Evolutionary conservation across 2,113 vertebrate species (phyloP), one percentile per base, ranked within the genome.

Genomic region (Lophochroa leadbeateri): DNA sequence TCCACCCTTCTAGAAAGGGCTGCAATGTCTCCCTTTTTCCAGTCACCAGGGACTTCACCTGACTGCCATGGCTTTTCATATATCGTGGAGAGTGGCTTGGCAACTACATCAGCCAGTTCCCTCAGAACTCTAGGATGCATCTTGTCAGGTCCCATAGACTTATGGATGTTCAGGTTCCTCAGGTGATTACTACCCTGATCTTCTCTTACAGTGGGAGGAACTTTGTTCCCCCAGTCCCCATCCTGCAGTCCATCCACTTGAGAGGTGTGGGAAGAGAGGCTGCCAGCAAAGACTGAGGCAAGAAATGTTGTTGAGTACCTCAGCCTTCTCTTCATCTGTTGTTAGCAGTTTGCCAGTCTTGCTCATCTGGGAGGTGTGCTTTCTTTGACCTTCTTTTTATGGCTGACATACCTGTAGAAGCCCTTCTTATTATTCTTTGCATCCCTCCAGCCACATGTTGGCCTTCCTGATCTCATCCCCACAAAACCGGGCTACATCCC

Each of bases 401-500:
- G 39, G 29, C 17, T 61, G 60, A 68, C 29, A 35, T 18, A 41
- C 11, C 39, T 37, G 9, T n/a, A 43, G 49, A 71, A 57, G 19
- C 57, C 37, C 37, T 61, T 60, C 6, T 31, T 64, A 16, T 55
- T 53, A 33, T 85, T 65, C n/a, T 57, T 57, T 47, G 23, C 11
- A 7, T 55, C 41, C n/a, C n/a, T 47, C 18, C 11, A 53, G 33
- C 47, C 4, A 7, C 2, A 4, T 11, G 11, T 57, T 75, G 49
- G 17, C 41, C 24, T 67, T 86, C 71, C 43, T 43, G 83, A 50
- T 21, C 13, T 37, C 19, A 49, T 60, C 20, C 37, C 8, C 25
- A 25, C 25, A 68, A 16, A 58, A 35, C 8, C 0, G 2, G 14
- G 10, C 43, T 49, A 8, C 0, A 3, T 57, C 29, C 58, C 49